Conservation (phyloP, 2,797 vertebrate genomes). For the Ptychadena robeensis region DNA sequence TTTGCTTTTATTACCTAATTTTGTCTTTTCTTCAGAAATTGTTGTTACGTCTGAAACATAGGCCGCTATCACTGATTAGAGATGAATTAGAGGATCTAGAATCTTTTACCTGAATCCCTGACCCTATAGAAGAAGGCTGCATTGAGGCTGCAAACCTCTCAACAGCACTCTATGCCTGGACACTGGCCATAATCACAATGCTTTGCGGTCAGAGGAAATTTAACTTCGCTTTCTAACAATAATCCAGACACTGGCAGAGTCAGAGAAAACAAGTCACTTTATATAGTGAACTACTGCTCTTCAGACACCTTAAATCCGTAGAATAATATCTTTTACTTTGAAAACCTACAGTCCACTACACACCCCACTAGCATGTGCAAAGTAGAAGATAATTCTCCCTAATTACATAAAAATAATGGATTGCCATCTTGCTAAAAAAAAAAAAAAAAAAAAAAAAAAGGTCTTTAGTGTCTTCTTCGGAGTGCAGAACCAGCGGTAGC, state of each 20-base stretch:
- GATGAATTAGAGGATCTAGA: not conserved
- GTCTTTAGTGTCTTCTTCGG: constrained; percentile 56
- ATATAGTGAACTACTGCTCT: not conserved
- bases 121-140: not conserved
- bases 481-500: constrained; percentile 63
- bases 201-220: too few relatives aligned
- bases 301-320: not conserved
- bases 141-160: too few relatives aligned
- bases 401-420: constrained; percentile 50
- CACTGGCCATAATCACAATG: too few relatives aligned
- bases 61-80: not conserved
- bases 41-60: not conserved
- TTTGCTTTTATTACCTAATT: too few relatives aligned
- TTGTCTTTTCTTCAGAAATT: too few relatives aligned
- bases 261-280: not conserved
- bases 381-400: constrained; percentile 8
- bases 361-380: not conserved
- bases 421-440: constrained; percentile 49
- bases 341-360: not conserved
- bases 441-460: too few relatives aligned
- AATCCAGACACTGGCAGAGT: not conserved
- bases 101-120: not conserved
- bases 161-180: too few relatives aligned
- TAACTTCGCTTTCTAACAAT: not conserved
- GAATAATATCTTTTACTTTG: not conserved